Base-by-base conservation (phyloP, 2,888 invertebrate genomes). In the Ctena decussata region DNA sequence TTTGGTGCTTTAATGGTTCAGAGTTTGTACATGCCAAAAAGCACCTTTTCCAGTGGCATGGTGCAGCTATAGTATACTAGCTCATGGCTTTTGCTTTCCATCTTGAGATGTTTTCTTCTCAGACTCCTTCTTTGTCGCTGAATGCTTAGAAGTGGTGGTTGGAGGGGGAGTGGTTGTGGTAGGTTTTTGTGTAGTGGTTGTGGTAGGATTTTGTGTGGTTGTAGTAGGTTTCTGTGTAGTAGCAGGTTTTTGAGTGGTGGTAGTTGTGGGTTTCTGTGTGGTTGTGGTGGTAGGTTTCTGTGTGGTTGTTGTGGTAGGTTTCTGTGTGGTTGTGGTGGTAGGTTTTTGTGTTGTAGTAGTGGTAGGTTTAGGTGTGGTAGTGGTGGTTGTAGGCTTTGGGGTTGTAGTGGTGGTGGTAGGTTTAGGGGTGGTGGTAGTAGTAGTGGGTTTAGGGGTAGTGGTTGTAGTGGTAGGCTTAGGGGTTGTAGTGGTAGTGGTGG, bases 401-500 rank as follows among this genome's bases (percentile, higher is more conserved):
- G 69, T 65, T 12, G 77, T 69, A 32, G 74, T 60, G 0, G 82
- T 60, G 3, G 77, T 72, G 0, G 70, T 71, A 24, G 71, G 77
- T 35, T 46, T 78, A 39, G 70, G 74, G 32, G 79, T 84, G 27
- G 77, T 77, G 0, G 82, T 77, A 30, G 82, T 71, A 27, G 77
- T 57, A 2, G 82, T 57, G 32, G 80, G 76, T 41, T 72, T 60
- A 6, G 65, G 78, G 32, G 74, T 71, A 12, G 78, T 73, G 0
- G 81, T 76, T 27, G 81, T 75, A 27, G 80, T 75, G 24, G 75
- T 81, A n/a, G 75, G 75, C 21, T 73, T 81, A 11, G 74, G 41
- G 6, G 80, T 81, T 0, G 70, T 57, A 30, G 60, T 57, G 21
- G 77, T 72, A 60, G 49, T 46, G 21, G 83, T 69, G 24, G 83